phyloP scores from a whole-genome alignment of 2,888 invertebrate species.

The Cybosia mesomella region DNA sequence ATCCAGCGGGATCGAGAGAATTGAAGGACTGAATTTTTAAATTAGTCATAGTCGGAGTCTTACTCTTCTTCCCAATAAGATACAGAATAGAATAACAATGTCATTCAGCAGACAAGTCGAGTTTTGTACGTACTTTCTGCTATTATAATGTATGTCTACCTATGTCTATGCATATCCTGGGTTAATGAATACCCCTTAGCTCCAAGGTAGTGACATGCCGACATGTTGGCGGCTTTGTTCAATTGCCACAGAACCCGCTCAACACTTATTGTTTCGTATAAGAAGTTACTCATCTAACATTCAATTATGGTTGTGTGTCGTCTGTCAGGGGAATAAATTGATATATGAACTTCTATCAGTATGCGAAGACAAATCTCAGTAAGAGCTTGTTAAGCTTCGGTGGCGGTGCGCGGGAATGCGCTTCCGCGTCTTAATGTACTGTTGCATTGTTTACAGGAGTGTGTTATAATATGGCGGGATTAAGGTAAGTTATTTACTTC shows the following conservation, averaged over 20 bases:
- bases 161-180: too few relatives aligned
- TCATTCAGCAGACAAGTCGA: too few relatives aligned
- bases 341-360: slow-evolving; percentile 64
- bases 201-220: not conserved
- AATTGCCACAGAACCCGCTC: slow-evolving; percentile 8
- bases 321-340: slow-evolving; percentile 77
- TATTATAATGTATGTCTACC: too few relatives aligned
- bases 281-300: slow-evolving; percentile 24
- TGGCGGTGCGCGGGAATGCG: slow-evolving; percentile 34
- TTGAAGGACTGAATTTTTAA: too few relatives aligned
- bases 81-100: too few relatives aligned
- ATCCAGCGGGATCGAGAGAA: too few relatives aligned
- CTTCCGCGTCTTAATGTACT: slow-evolving; percentile 22
- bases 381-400: slow-evolving; percentile 54
- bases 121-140: too few relatives aligned
- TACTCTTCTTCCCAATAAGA: too few relatives aligned
- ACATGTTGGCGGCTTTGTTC: slow-evolving; percentile 9
- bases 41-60: too few relatives aligned
- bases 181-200: too few relatives aligned
- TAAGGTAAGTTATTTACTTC: slow-evolving; percentile 35
- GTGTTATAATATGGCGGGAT: slow-evolving; percentile 35
- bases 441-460: slow-evolving; percentile 26
- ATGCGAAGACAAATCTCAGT: slow-evolving; percentile 65
- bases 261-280: slow-evolving; percentile 10
- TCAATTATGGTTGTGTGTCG: slow-evolving; percentile 40